These are phyloP conservation scores for Caretta caretta DNA, from an alignment of 2,113 vertebrate species.

Conservation along the genomic window DNA sequence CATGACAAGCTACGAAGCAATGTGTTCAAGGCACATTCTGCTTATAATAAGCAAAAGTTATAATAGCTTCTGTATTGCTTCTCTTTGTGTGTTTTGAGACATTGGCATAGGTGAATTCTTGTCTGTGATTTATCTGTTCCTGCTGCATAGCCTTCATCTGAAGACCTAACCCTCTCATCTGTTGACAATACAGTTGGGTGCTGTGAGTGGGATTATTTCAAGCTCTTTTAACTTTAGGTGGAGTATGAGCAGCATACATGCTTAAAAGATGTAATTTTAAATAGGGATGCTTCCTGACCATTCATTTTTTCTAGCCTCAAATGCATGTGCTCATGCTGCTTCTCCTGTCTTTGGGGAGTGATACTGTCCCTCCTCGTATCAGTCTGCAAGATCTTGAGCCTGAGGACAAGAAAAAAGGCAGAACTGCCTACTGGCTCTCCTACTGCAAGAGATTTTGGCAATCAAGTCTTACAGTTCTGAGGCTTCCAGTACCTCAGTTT, in stretches of 20 bases:
- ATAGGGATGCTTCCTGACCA: background rate
- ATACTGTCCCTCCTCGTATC: background rate
- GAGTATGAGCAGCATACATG: background rate
- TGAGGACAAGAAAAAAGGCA: background rate
- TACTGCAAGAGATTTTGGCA: background rate
- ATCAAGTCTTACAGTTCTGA: background rate
- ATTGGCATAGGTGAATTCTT: background rate
- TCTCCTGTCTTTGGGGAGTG: background rate
- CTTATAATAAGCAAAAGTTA: background rate
- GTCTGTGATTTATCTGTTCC: background rate
- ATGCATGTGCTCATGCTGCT: background rate
- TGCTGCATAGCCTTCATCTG: background rate
- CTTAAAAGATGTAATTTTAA: no score
- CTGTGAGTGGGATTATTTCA: background rate
- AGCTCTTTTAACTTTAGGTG: background rate
- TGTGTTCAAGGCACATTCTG: accelerated
- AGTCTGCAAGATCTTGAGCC: background rate
- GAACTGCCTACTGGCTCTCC: background rate
- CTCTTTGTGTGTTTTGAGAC: accelerated
- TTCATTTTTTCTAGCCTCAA: background rate
- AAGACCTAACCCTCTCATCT: background rate
- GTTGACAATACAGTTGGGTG: background rate
- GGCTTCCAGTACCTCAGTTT: background rate
- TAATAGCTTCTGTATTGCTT: background rate
- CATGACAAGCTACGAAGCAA: accelerated